A percentile compares a stretch with the other conserved stretches of the same genome.
Conservation (phyloP, 2,888 invertebrate genomes). For the Charanyca ferruginea region DNA sequence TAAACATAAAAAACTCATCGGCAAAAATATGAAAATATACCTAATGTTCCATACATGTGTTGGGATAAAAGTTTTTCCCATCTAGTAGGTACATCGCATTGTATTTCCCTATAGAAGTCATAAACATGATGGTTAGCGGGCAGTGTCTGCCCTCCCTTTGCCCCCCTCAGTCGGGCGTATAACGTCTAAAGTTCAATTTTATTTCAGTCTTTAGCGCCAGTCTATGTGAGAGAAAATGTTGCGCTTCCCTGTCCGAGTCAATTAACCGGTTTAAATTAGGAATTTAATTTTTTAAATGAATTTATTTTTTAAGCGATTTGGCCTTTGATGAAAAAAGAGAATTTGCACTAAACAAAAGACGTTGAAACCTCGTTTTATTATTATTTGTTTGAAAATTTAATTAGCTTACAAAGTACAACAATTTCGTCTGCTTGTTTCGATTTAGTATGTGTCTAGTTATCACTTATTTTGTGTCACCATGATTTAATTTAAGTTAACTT, state of each 20-base stretch:
- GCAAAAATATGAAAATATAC: slow-evolving; percentile 86
- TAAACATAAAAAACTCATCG: slow-evolving; percentile 90
- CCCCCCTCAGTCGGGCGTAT: slow-evolving; percentile 55
- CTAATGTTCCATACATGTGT: slow-evolving; percentile 83
- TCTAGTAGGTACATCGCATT: slow-evolving; percentile 81
- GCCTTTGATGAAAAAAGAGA: slow-evolving; percentile 46
- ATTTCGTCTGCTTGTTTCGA: not conserved
- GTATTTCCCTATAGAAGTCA: slow-evolving; percentile 91
- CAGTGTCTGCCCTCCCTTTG: slow-evolving; percentile 61
- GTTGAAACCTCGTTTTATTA: not conserved
- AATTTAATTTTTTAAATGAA: slow-evolving; percentile 78
- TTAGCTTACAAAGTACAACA: not conserved
- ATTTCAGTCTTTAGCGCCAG: slow-evolving; percentile 73
- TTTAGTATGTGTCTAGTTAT: not conserved
- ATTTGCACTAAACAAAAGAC: not conserved
- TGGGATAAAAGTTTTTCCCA: slow-evolving; percentile 88
- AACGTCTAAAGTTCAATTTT: slow-evolving; percentile 80
- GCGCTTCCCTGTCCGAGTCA: slow-evolving; percentile 79
- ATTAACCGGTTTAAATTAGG: slow-evolving; percentile 81
- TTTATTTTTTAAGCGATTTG: slow-evolving; percentile 39
- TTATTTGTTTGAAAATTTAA: not conserved
- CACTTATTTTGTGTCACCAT: not conserved
- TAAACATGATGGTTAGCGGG: slow-evolving; percentile 86
- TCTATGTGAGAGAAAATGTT: slow-evolving; percentile 76
- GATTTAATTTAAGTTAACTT: not conserved